Evolutionary conservation across 2,113 vertebrate genomes (phyloP).

Genomic region (Piprites chloris): DNA sequence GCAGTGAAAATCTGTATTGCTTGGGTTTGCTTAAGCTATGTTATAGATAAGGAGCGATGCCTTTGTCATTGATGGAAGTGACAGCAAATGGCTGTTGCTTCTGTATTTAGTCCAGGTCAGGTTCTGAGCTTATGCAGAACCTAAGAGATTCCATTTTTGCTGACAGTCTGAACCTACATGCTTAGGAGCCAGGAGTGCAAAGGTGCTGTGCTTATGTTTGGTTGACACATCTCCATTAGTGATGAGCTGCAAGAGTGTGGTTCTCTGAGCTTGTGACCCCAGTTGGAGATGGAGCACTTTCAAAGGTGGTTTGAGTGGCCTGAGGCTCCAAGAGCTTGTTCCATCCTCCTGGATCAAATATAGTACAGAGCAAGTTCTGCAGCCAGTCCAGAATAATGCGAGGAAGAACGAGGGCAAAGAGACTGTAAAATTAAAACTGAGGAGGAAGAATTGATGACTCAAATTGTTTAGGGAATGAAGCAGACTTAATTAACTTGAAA

Average conservation of each 20-base stretch:
- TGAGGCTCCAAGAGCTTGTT: background rate
- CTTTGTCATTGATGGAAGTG: background rate
- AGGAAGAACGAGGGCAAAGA: background rate
- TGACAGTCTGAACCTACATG: background rate
- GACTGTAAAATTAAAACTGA: background rate
- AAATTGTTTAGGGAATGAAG: background rate
- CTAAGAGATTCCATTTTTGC: background rate
- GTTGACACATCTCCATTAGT: background rate
- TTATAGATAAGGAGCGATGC: background rate
- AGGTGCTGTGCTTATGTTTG: background rate
- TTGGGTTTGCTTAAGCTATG: background rate
- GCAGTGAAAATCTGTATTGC: background rate
- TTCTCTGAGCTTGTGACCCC: background rate
- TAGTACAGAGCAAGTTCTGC: background rate
- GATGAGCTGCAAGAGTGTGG: background rate
- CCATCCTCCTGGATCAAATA: rapidly evolving
- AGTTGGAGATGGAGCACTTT: background rate
- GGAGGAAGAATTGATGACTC: background rate
- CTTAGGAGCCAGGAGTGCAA: background rate
- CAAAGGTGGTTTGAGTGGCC: background rate
- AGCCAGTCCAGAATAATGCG: background rate
- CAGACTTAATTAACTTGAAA: background rate
- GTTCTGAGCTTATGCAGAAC: background rate
- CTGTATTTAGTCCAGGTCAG: background rate
- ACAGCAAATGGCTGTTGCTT: background rate